Conservation (phyloP, 2,797 vertebrate species). For the Anguilla marmorata region DNA sequence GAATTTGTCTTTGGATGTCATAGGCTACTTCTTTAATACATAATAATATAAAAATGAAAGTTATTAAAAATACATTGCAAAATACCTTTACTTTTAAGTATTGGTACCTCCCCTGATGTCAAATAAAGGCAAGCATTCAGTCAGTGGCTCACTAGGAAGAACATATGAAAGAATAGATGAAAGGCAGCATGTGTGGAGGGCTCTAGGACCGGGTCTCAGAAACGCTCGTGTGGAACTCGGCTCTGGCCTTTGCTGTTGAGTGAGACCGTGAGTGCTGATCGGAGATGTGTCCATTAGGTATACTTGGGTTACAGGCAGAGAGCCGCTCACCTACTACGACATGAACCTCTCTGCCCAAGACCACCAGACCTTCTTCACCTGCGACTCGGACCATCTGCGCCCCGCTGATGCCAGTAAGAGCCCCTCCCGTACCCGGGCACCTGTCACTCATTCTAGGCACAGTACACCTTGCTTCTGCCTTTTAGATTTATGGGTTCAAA, state of each 20-base stretch:
- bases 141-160: too few species aligned
- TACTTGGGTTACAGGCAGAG: slow-evolving; percentile 93
- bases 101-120: background rate
- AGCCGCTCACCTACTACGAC: slow-evolving; percentile 93
- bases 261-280: background rate
- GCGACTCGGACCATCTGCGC: slow-evolving; percentile 92
- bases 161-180: background rate
- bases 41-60: background rate
- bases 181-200: background rate
- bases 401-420: slow-evolving; percentile 93
- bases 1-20: background rate
- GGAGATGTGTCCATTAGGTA: slow-evolving; percentile 72
- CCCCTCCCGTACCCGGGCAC: background rate
- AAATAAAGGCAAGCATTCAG: background rate
- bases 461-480: background rate
- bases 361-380: slow-evolving; percentile 96
- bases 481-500: background rate
- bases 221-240: background rate
- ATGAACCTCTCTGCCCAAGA: slow-evolving; percentile 96
- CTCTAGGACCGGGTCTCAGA: background rate
- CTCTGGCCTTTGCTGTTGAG: background rate
- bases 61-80: background rate
- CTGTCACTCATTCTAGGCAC: background rate
- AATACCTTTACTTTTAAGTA: background rate
- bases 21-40: background rate